phyloP scores from a whole-genome alignment of 2,113 vertebrate genomes.

The Hassar affinis region DNA sequence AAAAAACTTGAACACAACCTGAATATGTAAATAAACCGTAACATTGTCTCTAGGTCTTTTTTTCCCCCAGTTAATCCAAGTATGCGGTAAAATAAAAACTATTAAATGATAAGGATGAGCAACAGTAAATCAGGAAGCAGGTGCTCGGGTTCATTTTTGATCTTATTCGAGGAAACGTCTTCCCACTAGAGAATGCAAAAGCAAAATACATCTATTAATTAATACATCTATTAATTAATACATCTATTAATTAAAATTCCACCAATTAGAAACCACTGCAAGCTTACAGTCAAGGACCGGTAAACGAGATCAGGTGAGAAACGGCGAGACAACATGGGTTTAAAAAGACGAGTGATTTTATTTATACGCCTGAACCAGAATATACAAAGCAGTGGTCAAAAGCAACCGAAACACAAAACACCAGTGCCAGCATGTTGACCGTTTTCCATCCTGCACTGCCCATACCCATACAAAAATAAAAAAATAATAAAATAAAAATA shows the following conservation, averaged over 20 bases:
- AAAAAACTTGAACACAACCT: background rate
- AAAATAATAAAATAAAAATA: slow-evolving; percentile 52
- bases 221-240: no score
- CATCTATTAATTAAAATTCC: background rate
- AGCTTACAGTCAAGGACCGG: background rate
- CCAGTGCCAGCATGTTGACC: slow-evolving; percentile 59
- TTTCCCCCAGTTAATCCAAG: background rate
- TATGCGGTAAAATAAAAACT: background rate
- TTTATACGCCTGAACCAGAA: slow-evolving; percentile 80
- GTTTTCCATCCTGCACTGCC: slow-evolving; percentile 67
- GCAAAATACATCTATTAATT: background rate
- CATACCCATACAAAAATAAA: slow-evolving; percentile 51
- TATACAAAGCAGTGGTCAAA: slow-evolving; percentile 86
- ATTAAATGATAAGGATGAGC: background rate
- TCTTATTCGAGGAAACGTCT: background rate
- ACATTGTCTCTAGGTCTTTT: background rate
- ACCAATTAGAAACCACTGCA: background rate
- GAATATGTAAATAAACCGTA: slow-evolving; percentile 35
- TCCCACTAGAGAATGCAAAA: slow-evolving; percentile 2
- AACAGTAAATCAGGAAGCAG: background rate
- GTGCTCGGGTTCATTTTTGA: slow-evolving; percentile 5
- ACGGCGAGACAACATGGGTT: slow-evolving; percentile 28
- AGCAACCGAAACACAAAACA: slow-evolving; percentile 73
- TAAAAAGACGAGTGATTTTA: slow-evolving; percentile 81
- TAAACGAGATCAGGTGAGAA: background rate